A percentile compares a stretch with the other conserved stretches of the same genome.
These are phyloP conservation scores for Eupithecia abbreviata DNA, from an alignment of 2,888 invertebrate species.

Conservation along the genomic window DNA sequence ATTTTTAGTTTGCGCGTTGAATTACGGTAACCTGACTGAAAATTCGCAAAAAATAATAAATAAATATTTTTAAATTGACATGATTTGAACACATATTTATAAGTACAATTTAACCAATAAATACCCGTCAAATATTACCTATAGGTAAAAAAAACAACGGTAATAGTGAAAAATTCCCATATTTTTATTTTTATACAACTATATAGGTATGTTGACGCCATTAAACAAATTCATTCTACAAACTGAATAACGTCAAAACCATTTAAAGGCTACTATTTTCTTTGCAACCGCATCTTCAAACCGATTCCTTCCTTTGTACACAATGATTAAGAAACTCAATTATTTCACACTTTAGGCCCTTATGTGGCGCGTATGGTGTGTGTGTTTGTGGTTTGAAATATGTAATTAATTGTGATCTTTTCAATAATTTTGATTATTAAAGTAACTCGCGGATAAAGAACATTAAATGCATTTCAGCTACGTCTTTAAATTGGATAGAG, in stretches of 20 bases:
- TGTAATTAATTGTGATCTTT: background rate
- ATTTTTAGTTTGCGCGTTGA: background rate
- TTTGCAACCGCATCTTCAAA: slow-evolving; percentile 17
- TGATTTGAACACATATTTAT: too few species aligned
- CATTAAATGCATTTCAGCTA: background rate
- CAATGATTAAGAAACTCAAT: slow-evolving; percentile 23
- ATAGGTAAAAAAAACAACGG: background rate
- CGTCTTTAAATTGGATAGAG: background rate
- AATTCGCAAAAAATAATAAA: background rate
- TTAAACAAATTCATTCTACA: slow-evolving; percentile 42
- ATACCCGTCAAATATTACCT: too few species aligned
- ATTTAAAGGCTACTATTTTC: slow-evolving; percentile 39
- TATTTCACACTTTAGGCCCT: slow-evolving; percentile 14
- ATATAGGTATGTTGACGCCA: background rate
- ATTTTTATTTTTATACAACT: background rate
- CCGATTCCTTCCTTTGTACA: slow-evolving; percentile 24
- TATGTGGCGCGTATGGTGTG: background rate
- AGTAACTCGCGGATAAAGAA: background rate
- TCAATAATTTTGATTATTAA: too few species aligned
- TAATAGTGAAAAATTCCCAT: background rate
- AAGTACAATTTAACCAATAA: too few species aligned
- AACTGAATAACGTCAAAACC: slow-evolving; percentile 32
- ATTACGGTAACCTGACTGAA: background rate
- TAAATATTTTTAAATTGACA: too few species aligned
- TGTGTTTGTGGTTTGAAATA: background rate